Conservation (phyloP, 2,797 vertebrate genomes). For the Poeciliopsis infans region DNA sequence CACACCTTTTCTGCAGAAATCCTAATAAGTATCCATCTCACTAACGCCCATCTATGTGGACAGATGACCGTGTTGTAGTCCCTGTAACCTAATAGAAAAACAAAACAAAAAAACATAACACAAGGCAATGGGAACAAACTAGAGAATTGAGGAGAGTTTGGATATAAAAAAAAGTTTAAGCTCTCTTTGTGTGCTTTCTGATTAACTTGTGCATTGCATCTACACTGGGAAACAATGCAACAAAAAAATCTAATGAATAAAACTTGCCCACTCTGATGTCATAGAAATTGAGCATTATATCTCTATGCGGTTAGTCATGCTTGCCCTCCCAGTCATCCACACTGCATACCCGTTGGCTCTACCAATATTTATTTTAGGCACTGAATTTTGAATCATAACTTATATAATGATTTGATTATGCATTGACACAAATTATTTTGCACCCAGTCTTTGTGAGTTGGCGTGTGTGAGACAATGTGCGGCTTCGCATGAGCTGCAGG, state of each 20-base stretch:
- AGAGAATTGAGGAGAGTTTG: constrained; percentile 2
- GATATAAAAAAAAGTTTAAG: constrained; percentile 41
- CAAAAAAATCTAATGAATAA: constrained; percentile 63
- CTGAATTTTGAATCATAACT: constrained; percentile 72
- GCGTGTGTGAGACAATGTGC: constrained; percentile 54
- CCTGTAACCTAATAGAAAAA: constrained; percentile 57
- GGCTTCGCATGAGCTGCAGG: constrained; percentile 71
- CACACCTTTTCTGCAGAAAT: constrained; percentile 66
- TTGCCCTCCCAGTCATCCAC: constrained; percentile 63
- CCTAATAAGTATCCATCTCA: constrained; percentile 45
- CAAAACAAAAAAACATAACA: constrained; percentile 49
- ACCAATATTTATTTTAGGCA: constrained; percentile 74
- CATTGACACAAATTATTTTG: constrained; percentile 69
- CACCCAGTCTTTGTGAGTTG: constrained; percentile 44
- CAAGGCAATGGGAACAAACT: constrained; percentile 40
- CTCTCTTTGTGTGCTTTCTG: constrained; percentile 55
- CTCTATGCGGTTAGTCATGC: constrained; percentile 58
- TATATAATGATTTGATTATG: constrained; percentile 76
- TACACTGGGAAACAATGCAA: constrained; percentile 60
- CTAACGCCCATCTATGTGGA: constrained; percentile 47
- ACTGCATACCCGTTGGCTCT: constrained; percentile 56
- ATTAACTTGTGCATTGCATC: constrained; percentile 64
- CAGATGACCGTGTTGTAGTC: constrained; percentile 59
- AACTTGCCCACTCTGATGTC: constrained; percentile 62
- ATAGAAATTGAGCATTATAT: constrained; percentile 53